Percentiles rank a stretch among this genome's conserved stretches.
Conservation (phyloP, 2,888 invertebrate genomes). For the Drosophila nr. perissopoda region DNA sequence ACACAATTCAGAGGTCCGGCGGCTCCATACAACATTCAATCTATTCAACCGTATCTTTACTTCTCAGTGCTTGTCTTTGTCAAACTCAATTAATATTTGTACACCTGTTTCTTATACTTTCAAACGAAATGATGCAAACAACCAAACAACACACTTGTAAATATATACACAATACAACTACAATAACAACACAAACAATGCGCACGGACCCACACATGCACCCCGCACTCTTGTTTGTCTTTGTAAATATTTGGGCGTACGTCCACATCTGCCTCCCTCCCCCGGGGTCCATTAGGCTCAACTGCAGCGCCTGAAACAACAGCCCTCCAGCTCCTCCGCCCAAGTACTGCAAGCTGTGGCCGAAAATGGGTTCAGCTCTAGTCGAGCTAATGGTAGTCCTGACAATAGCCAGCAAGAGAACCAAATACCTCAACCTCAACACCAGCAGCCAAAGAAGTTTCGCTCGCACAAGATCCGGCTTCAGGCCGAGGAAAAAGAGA, state of each 20-base stretch:
- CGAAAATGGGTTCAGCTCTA: constrained; percentile 55
- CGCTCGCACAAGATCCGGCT: constrained; percentile 52
- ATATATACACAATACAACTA: constrained; percentile 43
- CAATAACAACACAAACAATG: constrained; percentile 33
- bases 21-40: constrained; percentile 1
- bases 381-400: constrained; percentile 13
- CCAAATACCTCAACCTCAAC: constrained; percentile 12
- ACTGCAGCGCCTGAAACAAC: constrained; percentile 63
- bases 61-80: constrained; percentile 57
- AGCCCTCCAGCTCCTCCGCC: constrained; percentile 39
- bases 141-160: constrained; percentile 45
- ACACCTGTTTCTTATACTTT: constrained; percentile 80
- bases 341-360: constrained; percentile 43
- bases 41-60: constrained; percentile 13
- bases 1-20: constrained; percentile 28
- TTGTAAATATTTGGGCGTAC: constrained; percentile 64
- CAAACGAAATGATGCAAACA: constrained; percentile 71
- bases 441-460: constrained; percentile 52
- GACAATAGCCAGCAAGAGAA: constrained; percentile 13
- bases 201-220: constrained; percentile 57
- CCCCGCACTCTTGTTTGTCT: constrained; percentile 73
- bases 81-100: constrained; percentile 75
- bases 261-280: constrained; percentile 12
- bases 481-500: constrained; percentile 42
- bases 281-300: constrained; percentile 58